Evolutionary conservation across 2,888 invertebrate species (phyloP).

Genomic region (Dimorphilus gyrociliatus): DNA sequence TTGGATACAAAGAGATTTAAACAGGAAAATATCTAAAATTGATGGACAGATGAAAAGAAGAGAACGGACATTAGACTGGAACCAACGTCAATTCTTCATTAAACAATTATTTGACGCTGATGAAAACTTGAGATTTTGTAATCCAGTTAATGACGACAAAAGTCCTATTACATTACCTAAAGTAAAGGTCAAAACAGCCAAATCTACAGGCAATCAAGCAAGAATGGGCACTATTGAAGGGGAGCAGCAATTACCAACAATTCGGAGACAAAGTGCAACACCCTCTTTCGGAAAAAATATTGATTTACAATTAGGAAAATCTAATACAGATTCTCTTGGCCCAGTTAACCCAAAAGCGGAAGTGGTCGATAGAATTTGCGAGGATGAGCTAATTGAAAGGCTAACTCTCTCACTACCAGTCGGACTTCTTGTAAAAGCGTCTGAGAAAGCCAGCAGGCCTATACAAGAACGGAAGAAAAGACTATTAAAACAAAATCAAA

Average conservation of each 20-base stretch:
- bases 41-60: conserved; percentile 1
- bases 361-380: conserved; percentile 1
- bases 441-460: conserved; percentile 4
- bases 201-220: neutral
- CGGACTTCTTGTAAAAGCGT: conserved; percentile 7
- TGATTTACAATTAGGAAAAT: too few relatives aligned
- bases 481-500: too few relatives aligned
- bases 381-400: conserved; percentile 2
- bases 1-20: conserved; percentile 7
- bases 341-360: neutral
- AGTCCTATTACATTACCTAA: too few relatives aligned
- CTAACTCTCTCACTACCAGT: conserved; percentile 6
- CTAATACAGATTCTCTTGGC: too few relatives aligned
- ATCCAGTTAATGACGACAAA: too few relatives aligned
- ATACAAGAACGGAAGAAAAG: conserved; percentile 3
- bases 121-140: conserved; percentile 6
- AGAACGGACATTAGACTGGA: conserved; percentile 6
- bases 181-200: conserved; percentile 2
- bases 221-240: too few relatives aligned
- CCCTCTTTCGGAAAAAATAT: too few relatives aligned
- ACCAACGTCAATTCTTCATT: conserved; percentile 9
- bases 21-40: conserved; percentile 5
- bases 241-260: too few relatives aligned
- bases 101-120: conserved; percentile 7
- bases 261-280: too few relatives aligned